Percentiles rank a stretch among this genome's conserved stretches.
These are phyloP conservation scores for Plebejus melissa DNA, from an alignment of 2,888 invertebrate genomes.

Conservation along the genomic window DNA sequence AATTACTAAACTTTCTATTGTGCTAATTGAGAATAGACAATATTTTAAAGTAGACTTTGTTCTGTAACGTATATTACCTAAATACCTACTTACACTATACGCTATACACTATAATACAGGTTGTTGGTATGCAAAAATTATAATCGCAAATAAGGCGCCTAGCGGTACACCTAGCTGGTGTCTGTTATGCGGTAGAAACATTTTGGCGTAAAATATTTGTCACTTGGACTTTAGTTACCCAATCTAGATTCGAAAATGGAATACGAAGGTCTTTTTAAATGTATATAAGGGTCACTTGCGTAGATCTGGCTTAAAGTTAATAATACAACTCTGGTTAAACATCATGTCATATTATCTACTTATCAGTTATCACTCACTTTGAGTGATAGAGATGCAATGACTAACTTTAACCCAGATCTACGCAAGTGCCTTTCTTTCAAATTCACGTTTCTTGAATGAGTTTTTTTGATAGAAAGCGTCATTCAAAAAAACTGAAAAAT, in stretches of 20 bases:
- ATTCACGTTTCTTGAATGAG: too few relatives aligned
- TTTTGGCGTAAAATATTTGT: conserved; percentile 9
- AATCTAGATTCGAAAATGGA: neutral
- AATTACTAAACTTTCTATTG: neutral
- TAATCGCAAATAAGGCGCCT: conserved; percentile 21
- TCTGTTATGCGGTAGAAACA: conserved; percentile 44
- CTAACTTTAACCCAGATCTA: too few relatives aligned
- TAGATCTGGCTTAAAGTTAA: too few relatives aligned
- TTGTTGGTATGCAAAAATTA: conserved; percentile 16
- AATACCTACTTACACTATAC: neutral
- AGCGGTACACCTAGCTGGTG: conserved; percentile 14
- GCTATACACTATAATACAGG: neutral
- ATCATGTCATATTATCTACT: too few relatives aligned
- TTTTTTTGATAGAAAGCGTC: too few relatives aligned
- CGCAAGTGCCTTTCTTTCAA: too few relatives aligned
- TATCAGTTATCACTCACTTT: too few relatives aligned
- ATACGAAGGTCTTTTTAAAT: neutral
- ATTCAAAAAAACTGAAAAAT: too few relatives aligned
- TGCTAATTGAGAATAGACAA: neutral
- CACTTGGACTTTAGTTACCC: neutral
- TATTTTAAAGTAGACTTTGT: neutral
- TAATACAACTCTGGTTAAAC: too few relatives aligned
- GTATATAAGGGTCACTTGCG: too few relatives aligned
- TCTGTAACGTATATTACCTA: neutral
- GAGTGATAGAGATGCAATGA: too few relatives aligned